Conservation (phyloP, 2,888 invertebrate genomes). For the Troides aeacus region DNA sequence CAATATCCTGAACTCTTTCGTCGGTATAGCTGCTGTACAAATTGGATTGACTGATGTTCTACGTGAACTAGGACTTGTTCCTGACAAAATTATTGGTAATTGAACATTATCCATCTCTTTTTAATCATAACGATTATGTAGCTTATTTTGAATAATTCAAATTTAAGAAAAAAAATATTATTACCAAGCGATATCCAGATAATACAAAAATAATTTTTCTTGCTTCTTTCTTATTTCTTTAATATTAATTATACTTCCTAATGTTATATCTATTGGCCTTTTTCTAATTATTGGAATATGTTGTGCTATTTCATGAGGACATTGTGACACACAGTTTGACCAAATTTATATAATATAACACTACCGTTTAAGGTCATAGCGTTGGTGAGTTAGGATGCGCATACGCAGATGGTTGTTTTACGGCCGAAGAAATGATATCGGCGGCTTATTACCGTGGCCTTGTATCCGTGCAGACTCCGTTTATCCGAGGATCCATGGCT, state of each 20-base stretch:
- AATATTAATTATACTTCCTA: too few relatives aligned
- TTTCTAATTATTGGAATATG: too few relatives aligned
- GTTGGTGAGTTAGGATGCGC: conserved; percentile 81
- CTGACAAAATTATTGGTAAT: conserved; percentile 88
- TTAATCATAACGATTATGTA: too few relatives aligned
- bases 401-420: conserved; percentile 95
- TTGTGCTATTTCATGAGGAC: background rate
- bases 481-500: conserved; percentile 91
- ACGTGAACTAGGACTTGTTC: conserved; percentile 77
- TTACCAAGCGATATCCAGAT: too few relatives aligned
- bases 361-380: conserved; percentile 87
- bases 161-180: too few relatives aligned
- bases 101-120: too few relatives aligned
- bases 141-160: too few relatives aligned
- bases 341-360: background rate
- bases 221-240: too few relatives aligned
- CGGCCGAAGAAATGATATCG: conserved; percentile 90
- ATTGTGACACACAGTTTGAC: background rate
- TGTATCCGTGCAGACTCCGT: conserved; percentile 84
- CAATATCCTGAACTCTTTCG: conserved; percentile 85
- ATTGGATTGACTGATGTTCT: conserved; percentile 78
- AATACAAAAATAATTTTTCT: too few relatives aligned
- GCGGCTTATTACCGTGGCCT: conserved; percentile 89
- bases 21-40: conserved; percentile 86
- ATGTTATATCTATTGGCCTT: too few relatives aligned